These are phyloP conservation scores for Lynx canadensis DNA, from an alignment of 2,113 vertebrate genomes.

Conservation along the genomic window DNA sequence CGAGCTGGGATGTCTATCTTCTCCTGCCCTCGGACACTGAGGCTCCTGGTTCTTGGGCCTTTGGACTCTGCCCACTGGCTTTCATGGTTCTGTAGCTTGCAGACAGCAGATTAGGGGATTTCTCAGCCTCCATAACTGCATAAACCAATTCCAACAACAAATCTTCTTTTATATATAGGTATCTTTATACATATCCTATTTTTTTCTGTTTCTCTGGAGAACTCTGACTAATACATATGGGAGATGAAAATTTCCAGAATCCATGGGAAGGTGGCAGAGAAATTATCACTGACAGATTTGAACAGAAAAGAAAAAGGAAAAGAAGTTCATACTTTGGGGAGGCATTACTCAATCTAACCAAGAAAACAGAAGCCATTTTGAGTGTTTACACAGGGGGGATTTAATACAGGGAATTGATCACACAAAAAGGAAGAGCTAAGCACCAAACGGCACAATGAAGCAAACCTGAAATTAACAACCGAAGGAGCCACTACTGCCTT, in stretches of 20 bases:
- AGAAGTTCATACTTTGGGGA: not conserved
- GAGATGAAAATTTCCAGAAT: not conserved
- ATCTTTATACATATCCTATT: not conserved
- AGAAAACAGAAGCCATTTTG: not conserved
- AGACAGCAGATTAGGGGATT: not conserved
- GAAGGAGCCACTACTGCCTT: not conserved
- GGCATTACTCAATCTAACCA: not conserved
- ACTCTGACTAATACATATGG: not conserved
- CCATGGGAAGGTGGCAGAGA: not conserved
- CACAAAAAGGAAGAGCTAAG: not conserved
- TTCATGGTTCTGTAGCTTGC: not conserved
- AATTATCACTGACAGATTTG: not conserved
- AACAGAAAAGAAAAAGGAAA: not conserved
- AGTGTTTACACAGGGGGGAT: not conserved
- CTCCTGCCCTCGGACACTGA: not conserved
- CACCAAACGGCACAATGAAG: not conserved
- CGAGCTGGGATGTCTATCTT: not conserved
- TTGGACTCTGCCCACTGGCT: not conserved
- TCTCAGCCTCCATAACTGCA: not conserved
- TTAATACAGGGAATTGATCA: not conserved
- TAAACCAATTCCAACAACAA: not conserved
- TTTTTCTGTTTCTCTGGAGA: slow-evolving; percentile 1
- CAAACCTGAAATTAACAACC: not conserved
- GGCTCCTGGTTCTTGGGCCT: not conserved
- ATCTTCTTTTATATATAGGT: not conserved